These are phyloP conservation scores for Engraulis encrasicolus DNA, from an alignment of 2,113 vertebrate species.

Conservation along the genomic window DNA sequence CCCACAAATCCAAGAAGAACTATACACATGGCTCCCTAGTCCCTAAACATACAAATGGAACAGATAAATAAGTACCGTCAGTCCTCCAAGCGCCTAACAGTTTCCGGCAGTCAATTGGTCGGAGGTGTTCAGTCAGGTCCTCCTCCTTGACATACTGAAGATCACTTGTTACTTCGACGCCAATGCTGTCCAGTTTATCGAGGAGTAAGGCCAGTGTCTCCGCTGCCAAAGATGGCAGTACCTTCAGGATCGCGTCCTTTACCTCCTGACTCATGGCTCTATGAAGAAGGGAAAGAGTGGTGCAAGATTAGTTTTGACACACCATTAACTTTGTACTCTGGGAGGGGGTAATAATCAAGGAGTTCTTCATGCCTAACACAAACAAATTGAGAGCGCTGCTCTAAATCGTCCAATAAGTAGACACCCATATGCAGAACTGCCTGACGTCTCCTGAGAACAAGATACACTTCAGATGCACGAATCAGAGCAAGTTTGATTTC, in stretches of 20 bases:
- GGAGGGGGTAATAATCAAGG: constrained; percentile 45
- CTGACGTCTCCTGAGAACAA: constrained; percentile 29
- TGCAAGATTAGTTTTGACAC: constrained; percentile 44
- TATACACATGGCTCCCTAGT: too few species aligned
- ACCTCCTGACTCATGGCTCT: constrained; percentile 27
- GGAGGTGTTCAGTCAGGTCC: constrained; percentile 25
- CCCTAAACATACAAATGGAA: too few species aligned
- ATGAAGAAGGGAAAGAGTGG: constrained; percentile 38
- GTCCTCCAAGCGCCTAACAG: constrained; percentile 6
- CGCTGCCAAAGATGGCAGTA: too few species aligned
- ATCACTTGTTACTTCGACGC: constrained; percentile 10
- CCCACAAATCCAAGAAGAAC: too few species aligned
- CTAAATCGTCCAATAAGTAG: constrained; percentile 5
- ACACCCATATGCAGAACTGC: constrained; percentile 27
- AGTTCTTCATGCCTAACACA: constrained; percentile 35
- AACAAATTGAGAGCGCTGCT: not conserved
- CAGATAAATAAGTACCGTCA: constrained; percentile 15
- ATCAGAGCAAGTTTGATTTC: constrained; percentile 36
- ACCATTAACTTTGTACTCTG: constrained; percentile 25
- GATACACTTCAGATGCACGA: constrained; percentile 32
- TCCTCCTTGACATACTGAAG: constrained; percentile 27
- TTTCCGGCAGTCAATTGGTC: constrained; percentile 24
- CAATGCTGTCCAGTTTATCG: constrained; percentile 3
- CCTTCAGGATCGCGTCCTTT: not conserved
- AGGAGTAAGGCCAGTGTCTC: constrained; percentile 1